Conservation (phyloP, 2,113 vertebrate species). For the Corythaixoides concolor region DNA sequence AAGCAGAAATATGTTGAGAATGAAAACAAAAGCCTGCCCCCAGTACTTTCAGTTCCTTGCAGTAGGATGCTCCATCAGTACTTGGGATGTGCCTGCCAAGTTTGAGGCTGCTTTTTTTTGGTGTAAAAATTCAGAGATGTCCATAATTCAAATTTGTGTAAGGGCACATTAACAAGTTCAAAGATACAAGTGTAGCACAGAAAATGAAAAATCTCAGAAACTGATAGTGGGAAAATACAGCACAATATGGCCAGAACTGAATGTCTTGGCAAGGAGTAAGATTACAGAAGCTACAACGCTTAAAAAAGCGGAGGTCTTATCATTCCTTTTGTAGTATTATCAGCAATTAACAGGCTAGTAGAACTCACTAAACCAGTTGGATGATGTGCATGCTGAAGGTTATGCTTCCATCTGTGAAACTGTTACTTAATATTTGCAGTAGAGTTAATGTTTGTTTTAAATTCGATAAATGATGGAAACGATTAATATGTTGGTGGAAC, state of each 20-base stretch:
- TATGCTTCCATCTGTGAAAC: background rate
- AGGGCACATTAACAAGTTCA: background rate
- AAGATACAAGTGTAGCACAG: background rate
- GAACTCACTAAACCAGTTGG: conserved; percentile 59
- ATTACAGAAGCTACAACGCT: background rate
- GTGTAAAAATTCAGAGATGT: background rate
- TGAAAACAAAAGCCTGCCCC: background rate
- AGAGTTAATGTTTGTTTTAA: background rate
- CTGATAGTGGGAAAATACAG: background rate
- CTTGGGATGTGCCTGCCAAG: background rate
- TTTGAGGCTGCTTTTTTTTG: background rate
- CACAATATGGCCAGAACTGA: background rate
- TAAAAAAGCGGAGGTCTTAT: background rate
- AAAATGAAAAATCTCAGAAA: background rate
- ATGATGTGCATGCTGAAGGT: background rate
- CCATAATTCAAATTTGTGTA: background rate
- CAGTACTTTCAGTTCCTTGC: background rate
- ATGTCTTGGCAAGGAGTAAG: background rate
- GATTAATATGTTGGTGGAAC: background rate
- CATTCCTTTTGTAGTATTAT: background rate
- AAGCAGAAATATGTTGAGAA: background rate
- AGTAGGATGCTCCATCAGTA: background rate
- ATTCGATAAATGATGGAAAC: background rate
- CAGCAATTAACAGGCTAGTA: background rate
- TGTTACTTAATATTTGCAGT: conserved; percentile 16